Percentiles rank a stretch among this genome's conserved stretches.
These are phyloP conservation scores for Magallana ariakensis DNA, from an alignment of 1,140 invertebrate genomes.

Conservation along the genomic window DNA sequence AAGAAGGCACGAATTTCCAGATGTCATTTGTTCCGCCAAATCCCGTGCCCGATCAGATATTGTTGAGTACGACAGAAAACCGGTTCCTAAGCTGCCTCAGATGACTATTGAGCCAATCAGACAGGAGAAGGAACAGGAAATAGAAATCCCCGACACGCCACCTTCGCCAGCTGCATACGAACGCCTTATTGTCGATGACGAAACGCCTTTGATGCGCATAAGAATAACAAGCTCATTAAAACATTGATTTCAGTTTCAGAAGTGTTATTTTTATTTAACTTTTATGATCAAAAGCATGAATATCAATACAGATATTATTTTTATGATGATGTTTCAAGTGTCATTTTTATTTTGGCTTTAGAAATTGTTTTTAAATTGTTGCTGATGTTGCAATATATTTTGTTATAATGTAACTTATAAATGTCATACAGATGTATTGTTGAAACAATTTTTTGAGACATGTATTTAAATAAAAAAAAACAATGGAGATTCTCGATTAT, in stretches of 20 bases:
- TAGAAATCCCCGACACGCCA: not conserved
- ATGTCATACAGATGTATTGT: too few relatives aligned
- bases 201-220: slow-evolving; percentile 58
- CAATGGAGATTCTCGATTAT: too few relatives aligned
- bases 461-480: too few relatives aligned
- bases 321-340: too few relatives aligned
- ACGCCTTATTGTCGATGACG: slow-evolving; percentile 54
- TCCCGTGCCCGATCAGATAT: slow-evolving; percentile 52
- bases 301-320: too few relatives aligned
- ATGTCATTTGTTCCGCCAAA: slow-evolving; percentile 47
- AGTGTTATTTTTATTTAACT: too few relatives aligned
- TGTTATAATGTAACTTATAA: too few relatives aligned
- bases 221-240: slow-evolving; percentile 56
- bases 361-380: too few relatives aligned
- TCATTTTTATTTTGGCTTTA: too few relatives aligned
- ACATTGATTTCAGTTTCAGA: not conserved
- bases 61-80: slow-evolving; percentile 28
- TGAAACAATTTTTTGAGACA: too few relatives aligned
- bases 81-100: slow-evolving; percentile 33
- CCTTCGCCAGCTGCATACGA: slow-evolving; percentile 41
- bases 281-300: too few relatives aligned
- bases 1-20: slow-evolving; percentile 31
- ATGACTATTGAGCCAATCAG: slow-evolving; percentile 30
- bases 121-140: not conserved
- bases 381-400: too few relatives aligned